Evolutionary conservation across 37 sponge, comb jelly and placozoan species (phyloP).

Genomic region (Aplysina aerophoba): DNA sequence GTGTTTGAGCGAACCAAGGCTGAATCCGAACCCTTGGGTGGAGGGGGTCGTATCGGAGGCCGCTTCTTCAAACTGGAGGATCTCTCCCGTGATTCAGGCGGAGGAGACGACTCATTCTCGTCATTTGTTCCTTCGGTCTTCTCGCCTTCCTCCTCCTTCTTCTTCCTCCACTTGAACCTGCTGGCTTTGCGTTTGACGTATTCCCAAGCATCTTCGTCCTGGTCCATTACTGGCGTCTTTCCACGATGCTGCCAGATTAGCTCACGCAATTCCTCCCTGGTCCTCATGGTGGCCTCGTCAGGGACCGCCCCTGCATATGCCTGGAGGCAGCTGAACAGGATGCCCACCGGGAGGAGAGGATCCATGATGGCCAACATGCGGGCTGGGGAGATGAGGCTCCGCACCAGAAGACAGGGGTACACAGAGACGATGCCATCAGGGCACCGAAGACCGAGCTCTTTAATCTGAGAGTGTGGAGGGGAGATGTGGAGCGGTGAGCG

Average conservation of each 20-base stretch:
- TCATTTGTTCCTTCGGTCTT: too few relatives aligned
- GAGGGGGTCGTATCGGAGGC: constrained; percentile 15
- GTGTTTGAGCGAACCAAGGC: too few relatives aligned
- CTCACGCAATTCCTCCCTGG: constrained; percentile 28
- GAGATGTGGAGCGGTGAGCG: background rate
- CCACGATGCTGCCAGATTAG: constrained; percentile 37
- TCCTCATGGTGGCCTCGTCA: constrained; percentile 23
- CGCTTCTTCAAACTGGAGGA: background rate
- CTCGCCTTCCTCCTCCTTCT: background rate
- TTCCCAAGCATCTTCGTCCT: background rate
- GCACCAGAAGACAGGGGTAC: constrained; percentile 63
- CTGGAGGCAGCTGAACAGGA: constrained; percentile 82
- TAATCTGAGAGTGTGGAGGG: background rate
- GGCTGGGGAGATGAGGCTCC: constrained; percentile 68
- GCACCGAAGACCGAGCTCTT: constrained; percentile 68
- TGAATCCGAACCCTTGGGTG: background rate
- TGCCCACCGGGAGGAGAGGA: constrained; percentile 85
- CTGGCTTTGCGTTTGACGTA: background rate
- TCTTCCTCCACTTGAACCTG: background rate
- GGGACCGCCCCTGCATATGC: constrained; percentile 58
- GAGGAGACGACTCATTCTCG: background rate
- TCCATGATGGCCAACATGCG: constrained; percentile 83
- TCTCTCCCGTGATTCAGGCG: background rate
- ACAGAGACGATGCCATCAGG: constrained; percentile 84
- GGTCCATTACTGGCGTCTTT: background rate